Evolutionary conservation across 2,888 invertebrate species (phyloP), one percentile per base, ranked within the genome.

Genomic region (Sacculina carcini): DNA sequence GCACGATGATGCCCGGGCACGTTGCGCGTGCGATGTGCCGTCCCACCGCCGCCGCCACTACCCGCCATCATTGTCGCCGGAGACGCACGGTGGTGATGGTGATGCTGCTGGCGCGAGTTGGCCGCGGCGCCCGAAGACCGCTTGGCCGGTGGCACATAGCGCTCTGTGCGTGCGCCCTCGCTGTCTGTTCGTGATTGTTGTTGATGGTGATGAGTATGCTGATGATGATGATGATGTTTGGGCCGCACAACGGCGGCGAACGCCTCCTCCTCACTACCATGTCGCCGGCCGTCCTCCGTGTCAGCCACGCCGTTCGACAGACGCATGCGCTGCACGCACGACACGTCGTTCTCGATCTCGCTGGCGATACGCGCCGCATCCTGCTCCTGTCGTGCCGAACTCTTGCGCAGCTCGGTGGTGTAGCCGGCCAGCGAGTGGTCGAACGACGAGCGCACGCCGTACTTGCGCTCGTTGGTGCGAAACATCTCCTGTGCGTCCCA

Each of bases 401-500:
- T 78, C 90, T 63, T 89, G 87, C 61, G 82, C 61, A 94, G 69
- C 57, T 77, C 80, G 60, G 86, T 75, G 56, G 94, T 94, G 63
- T 96, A 96, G 36, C 86, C 85, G n/a, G 78, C 73, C 59, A 96
- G 67, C 55, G 81, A 79, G 61, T 87, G 83, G 63, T 89, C 87
- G 65, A 84, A 96, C 3, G 86, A 86, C 58, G 89, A 83, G 61
- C 79, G 79, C 10, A 94, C 86, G 51, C 92, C 89, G 66, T 90
- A 92, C 58, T 81, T 75, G 63, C 77, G 75, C 65, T 86, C 85
- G 68, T 94, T 94, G 65, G 79, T 84, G 57, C 79, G 74, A 68
- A 96, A 96, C 94, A 96, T 96, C 59, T 94, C 92, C 65, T 81
- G 78, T 2, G 82, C 80, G 70, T 90, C 86, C 94, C 96, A 96